phyloP scores from a whole-genome alignment of 92 coral and sea anemone genomes.

The Phenganax subtilis region DNA sequence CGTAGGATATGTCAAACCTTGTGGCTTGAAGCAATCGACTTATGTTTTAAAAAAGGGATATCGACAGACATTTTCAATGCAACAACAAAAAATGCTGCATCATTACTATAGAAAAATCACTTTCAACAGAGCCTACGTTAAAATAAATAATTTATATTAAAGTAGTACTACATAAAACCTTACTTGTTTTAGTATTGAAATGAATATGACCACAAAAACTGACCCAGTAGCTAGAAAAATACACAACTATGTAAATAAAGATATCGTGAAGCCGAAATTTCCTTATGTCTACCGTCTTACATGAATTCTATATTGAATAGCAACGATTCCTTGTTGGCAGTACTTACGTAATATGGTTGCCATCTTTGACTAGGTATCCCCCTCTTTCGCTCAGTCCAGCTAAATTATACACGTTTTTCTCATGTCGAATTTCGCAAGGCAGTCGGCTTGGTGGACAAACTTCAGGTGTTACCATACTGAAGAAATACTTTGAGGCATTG shows the following conservation, averaged over 20 bases:
- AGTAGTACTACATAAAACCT: too few relatives aligned
- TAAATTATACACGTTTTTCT: neutral
- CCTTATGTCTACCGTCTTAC: too few relatives aligned
- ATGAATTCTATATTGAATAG: too few relatives aligned
- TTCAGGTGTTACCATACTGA: constrained; percentile 19
- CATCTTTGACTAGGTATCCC: neutral
- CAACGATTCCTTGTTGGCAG: too few relatives aligned
- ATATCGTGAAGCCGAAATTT: neutral
- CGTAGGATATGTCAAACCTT: neutral
- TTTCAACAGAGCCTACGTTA: too few relatives aligned
- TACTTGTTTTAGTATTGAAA: neutral
- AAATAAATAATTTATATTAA: too few relatives aligned
- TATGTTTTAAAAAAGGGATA: too few relatives aligned
- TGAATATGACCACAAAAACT: constrained; percentile 8
- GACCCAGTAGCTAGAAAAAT: neutral
- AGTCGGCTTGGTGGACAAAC: constrained; percentile 21
- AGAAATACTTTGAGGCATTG: neutral
- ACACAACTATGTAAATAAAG: neutral
- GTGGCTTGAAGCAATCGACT: neutral
- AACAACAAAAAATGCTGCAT: too few relatives aligned
- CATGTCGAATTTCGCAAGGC: constrained; percentile 2
- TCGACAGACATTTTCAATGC: too few relatives aligned
- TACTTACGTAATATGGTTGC: neutral
- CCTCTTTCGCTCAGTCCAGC: neutral
- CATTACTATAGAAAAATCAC: too few relatives aligned